Conservation (phyloP, 2,113 vertebrate genomes). For the Engystomops pustulosus region DNA sequence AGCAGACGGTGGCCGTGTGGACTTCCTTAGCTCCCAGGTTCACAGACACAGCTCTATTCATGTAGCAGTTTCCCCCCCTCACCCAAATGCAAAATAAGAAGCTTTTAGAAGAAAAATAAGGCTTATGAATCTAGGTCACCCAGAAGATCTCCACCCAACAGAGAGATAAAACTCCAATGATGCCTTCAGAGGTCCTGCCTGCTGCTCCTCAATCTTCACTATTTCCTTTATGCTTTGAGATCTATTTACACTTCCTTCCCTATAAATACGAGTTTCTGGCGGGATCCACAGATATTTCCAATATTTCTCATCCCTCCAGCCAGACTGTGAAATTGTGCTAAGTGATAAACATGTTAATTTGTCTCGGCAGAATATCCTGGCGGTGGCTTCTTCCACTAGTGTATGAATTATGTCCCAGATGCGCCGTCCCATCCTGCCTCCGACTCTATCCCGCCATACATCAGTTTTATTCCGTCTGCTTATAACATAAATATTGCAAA, state of each 20-base stretch:
- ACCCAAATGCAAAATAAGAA: background rate
- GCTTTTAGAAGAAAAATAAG: background rate
- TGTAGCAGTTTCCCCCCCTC: too few species aligned
- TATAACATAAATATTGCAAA: slow-evolving; percentile 43
- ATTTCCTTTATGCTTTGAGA: background rate
- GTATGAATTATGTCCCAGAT: slow-evolving; percentile 43
- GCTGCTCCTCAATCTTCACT: background rate
- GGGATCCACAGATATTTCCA: background rate
- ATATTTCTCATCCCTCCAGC: slow-evolving; percentile 30
- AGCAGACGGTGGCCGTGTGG: too few species aligned
- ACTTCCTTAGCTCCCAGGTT: too few species aligned
- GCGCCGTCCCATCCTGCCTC: slow-evolving; percentile 2
- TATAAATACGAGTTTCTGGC: background rate
- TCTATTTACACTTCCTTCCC: background rate
- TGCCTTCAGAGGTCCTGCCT: background rate
- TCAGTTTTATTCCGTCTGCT: slow-evolving; percentile 46
- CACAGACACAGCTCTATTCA: too few species aligned
- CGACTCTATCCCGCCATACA: slow-evolving; percentile 13
- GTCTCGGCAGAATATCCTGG: slow-evolving; percentile 16
- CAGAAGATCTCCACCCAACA: background rate
- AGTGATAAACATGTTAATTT: slow-evolving; percentile 56
- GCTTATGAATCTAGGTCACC: background rate
- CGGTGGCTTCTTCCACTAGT: slow-evolving; percentile 22
- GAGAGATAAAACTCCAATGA: background rate
- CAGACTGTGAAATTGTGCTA: slow-evolving; percentile 11